Conservation (phyloP, 2,113 vertebrate species). For the Colistium nudipinnis region DNA sequence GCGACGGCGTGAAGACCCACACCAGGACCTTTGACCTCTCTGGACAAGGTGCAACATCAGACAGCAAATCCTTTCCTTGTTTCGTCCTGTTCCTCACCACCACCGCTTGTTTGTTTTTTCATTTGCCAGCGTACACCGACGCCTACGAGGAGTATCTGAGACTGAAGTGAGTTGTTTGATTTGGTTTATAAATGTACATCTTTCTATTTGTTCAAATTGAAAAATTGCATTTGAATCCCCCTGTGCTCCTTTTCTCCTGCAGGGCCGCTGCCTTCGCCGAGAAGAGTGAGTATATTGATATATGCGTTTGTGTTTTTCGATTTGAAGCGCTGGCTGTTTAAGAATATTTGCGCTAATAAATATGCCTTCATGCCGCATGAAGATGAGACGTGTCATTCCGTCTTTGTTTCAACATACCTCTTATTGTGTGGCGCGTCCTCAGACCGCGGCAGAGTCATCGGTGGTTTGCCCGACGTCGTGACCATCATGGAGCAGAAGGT, state of each 20-base stretch:
- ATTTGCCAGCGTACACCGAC: conserved; percentile 90
- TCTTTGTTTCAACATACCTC: no score
- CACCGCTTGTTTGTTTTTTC: background rate
- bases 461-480: conserved; percentile 95
- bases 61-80: background rate
- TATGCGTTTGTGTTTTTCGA: no score
- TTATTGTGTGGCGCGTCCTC: conserved; percentile 44
- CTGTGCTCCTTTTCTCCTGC: conserved; percentile 11
- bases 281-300: conserved; percentile 90
- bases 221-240: background rate
- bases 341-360: no score
- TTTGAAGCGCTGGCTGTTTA: background rate
- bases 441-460: conserved; percentile 97
- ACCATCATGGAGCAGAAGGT: conserved; percentile 99
- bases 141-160: conserved; percentile 92
- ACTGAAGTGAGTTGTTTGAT: conserved; percentile 88
- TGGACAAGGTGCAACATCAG: conserved; percentile 85
- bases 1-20: conserved; percentile 84
- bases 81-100: background rate
- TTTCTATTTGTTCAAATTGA: background rate
- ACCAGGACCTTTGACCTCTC: conserved; percentile 91
- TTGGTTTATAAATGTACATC: no score
- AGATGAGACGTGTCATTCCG: background rate
- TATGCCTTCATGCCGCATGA: no score
- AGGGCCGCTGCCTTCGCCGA: conserved; percentile 97